Percentiles rank a stretch among this genome's conserved stretches.
phyloP scores from a whole-genome alignment of 1,140 invertebrate species.

The Lamellibrachia luymesi region DNA sequence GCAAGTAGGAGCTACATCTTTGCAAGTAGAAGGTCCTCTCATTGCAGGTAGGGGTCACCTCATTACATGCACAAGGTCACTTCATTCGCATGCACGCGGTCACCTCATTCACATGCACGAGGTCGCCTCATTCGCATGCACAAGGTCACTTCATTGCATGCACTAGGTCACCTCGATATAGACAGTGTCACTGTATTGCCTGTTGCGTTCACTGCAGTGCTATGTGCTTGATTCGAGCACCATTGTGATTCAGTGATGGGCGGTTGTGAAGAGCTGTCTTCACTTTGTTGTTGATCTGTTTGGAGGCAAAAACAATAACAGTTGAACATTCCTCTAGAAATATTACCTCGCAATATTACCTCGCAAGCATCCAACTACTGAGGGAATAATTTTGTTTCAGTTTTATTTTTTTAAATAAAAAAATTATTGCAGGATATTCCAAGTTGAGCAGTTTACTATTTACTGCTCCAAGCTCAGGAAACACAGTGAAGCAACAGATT shows the following conservation, averaged over 20 bases:
- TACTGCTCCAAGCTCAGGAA: too few species aligned
- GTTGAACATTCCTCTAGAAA: background rate
- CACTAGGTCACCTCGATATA: too few species aligned
- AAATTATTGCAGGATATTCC: too few species aligned
- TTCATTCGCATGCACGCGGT: too few species aligned
- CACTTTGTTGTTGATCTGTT: constrained; percentile 43
- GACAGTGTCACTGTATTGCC: background rate
- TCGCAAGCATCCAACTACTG: too few species aligned
- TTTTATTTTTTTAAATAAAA: too few species aligned
- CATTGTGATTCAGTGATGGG: constrained; percentile 38
- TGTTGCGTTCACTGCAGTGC: constrained; percentile 25
- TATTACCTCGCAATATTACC: background rate
- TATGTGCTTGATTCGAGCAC: constrained; percentile 40
- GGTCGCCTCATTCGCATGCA: background rate
- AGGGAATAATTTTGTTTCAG: too few species aligned
- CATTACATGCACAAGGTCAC: too few species aligned
- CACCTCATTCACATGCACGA: too few species aligned
- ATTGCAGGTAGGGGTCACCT: background rate
- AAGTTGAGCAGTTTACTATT: too few species aligned
- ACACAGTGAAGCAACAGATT: too few species aligned
- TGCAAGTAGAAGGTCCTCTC: background rate
- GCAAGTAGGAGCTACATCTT: too few species aligned
- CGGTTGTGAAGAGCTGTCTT: constrained; percentile 40
- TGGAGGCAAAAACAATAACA: background rate
- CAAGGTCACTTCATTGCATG: background rate